A percentile compares a stretch with the other conserved stretches of the same genome.
phyloP scores from a whole-genome alignment of 2,888 invertebrate species.

The Papilio protenor region DNA sequence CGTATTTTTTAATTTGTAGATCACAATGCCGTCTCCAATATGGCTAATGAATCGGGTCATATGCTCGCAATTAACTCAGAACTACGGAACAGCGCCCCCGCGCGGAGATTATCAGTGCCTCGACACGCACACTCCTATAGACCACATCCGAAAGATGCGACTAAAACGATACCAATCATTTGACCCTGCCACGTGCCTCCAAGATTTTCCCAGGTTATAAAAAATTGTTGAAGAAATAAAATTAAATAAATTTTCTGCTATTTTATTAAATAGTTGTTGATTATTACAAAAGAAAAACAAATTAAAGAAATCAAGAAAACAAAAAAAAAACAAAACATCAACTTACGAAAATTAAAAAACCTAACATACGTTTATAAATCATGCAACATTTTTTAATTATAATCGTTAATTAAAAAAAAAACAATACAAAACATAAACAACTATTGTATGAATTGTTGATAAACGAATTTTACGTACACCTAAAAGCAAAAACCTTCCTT shows the following conservation, averaged over 20 bases:
- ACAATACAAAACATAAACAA: slow-evolving; percentile 15
- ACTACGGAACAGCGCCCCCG: slow-evolving; percentile 75
- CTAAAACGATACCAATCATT: slow-evolving; percentile 73
- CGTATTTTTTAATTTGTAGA: slow-evolving; percentile 57
- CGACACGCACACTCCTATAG: slow-evolving; percentile 78
- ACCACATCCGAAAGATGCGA: slow-evolving; percentile 72
- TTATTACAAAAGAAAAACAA: slow-evolving; percentile 51
- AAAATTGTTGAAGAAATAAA: slow-evolving; percentile 55
- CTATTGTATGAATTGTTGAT: slow-evolving; percentile 3
- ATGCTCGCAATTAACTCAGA: slow-evolving; percentile 76
- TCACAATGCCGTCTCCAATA: slow-evolving; percentile 68
- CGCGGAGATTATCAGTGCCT: slow-evolving; percentile 75
- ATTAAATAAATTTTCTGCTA: slow-evolving; percentile 51
- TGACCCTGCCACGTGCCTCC: slow-evolving; percentile 70
- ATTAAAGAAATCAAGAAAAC: slow-evolving; percentile 50
- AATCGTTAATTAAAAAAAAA: background rate
- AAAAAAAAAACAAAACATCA: slow-evolving; percentile 40
- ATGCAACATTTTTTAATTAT: slow-evolving; percentile 25
- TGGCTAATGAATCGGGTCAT: slow-evolving; percentile 78
- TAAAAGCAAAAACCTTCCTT: background rate
- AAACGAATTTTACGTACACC: background rate
- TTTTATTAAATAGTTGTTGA: slow-evolving; percentile 51
- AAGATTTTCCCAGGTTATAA: slow-evolving; percentile 63
- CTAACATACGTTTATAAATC: slow-evolving; percentile 39
- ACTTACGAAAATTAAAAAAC: slow-evolving; percentile 42